Base-by-base conservation (phyloP, 2,888 invertebrate genomes). In the Drosophila melanocephala region DNA sequence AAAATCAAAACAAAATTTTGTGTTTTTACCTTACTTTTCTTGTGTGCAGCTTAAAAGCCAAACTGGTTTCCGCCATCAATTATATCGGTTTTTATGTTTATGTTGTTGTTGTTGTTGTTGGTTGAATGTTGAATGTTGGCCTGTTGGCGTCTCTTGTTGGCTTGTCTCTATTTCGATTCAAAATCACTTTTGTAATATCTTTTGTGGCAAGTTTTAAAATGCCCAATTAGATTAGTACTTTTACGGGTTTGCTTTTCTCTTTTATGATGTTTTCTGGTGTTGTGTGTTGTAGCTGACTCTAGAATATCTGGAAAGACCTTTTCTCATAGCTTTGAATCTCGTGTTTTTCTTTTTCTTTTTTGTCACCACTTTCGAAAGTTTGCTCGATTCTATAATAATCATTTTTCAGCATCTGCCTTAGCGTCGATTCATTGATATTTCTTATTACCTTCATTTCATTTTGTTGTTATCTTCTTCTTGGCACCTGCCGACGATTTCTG, bases 11-110 rank as follows among this genome's bases (percentile, higher is more conserved):
- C 39, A 56, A 57, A 56, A 58, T 68, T 72, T 72, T 67, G 58
- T 67, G 60, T 72, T 69, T 72, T 68, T 76, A 83, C 68, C 86
- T 88, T 75, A 82, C 71, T 72, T 85, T 75, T 83, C 71, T 83
- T 59, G 86, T 76, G 70, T 88, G 76, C 73, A 82, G 75, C 82
- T 72, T 85, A 75, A 77, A 84, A 72, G 61, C 56, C 56, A 84
- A 84, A 84, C 84, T 86, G 84, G 84, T 84, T 84, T 84, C 66
- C 68, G 78, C 71, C 84, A 89, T 86, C 84, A 86, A 84, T 84
- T 81, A 77, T 83, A 75, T 77, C 67, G 67, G 62, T 55, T 66
- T 64, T 66, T 81, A 64, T 63, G 52, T 52, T 56, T 22, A 7
- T 47, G 28, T 57, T 65, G 59, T 65, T 57, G 28, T 60, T 65